A percentile compares a stretch with the other conserved stretches of the same genome.
These are phyloP conservation scores for Protomyctophum bolini DNA, from an alignment of 2,113 vertebrate genomes.

Conservation along the genomic window DNA sequence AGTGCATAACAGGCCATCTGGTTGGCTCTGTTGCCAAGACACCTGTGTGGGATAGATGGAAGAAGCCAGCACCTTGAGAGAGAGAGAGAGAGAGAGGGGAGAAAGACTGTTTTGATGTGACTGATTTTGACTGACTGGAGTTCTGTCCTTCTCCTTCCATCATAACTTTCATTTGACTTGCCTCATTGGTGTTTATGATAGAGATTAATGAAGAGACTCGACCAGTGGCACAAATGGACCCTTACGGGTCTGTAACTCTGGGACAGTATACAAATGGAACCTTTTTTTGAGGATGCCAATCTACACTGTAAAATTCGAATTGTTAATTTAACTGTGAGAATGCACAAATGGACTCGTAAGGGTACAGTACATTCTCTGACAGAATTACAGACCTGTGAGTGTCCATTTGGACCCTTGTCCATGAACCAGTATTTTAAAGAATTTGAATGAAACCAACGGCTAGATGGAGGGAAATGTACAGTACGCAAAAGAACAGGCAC, in stretches of 20 bases:
- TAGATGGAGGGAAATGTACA: slow-evolving; percentile 29
- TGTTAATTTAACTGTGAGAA: no score
- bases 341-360: no score
- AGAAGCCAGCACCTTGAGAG: slow-evolving; percentile 68
- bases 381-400: no score
- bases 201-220: slow-evolving; percentile 23
- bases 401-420: no score
- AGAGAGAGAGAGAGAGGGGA: slow-evolving; percentile 51
- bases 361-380: no score
- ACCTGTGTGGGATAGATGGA: not conserved
- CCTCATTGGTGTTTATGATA: slow-evolving; percentile 8
- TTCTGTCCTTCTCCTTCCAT: slow-evolving; percentile 29
- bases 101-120: not conserved
- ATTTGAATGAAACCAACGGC: slow-evolving; percentile 28
- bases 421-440: slow-evolving; percentile 6
- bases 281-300: no score
- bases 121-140: not conserved
- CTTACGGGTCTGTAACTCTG: no score
- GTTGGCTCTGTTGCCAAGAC: slow-evolving; percentile 48
- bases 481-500: not conserved
- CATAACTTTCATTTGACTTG: slow-evolving; percentile 53
- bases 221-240: no score
- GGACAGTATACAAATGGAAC: no score
- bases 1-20: slow-evolving; percentile 50
- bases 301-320: no score